Evolutionary conservation across 2,113 vertebrate genomes (phyloP), one percentile per base, ranked within the genome.

Genomic region (Hipposideros armiger): DNA sequence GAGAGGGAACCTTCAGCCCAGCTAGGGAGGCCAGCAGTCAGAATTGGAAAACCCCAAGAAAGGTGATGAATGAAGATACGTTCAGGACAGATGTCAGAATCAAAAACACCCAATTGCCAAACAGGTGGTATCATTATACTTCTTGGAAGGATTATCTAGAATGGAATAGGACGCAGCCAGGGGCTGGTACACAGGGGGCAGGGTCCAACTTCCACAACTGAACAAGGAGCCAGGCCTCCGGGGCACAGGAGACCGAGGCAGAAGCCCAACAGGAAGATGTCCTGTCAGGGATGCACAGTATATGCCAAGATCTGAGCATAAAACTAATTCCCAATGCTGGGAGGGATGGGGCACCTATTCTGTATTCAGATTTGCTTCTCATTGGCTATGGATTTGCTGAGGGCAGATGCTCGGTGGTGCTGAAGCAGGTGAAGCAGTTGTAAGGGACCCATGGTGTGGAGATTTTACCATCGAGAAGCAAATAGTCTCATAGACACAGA

Each of bases 61-160:
- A 90, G 50, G 4, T 45, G 58, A 26, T 50, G 22, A 64, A 72
- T 7, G 36, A 77, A 82, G 82, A 40, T 28, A 64, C 3, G 5
- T 36, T 45, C 58, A 91, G 58, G 22, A 56, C 30, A 64, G 66
- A 45, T 5, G 26, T 58, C 36, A 70, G 92, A 74, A 40, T 90
- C 42, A 62, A 90, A 95, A 47, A 11, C 11, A 87, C 45, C 69
- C 22, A 24, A 19, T 11, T 96, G 90, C 94, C 74, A 66, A 82
- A 66, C 47, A 82, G 73, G 40, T n/a, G n/a, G 26, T 32, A 36
- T 66, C 50, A n/a, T 50, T 67, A 47, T 36, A 40, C 76, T 73
- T 90, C 86, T 30, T 69, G 40, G 64, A 72, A 67, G 17, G 22
- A 66, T 50, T 64, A 67, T 64, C 85, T 22, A 87, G 40, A 90